phyloP scores from a whole-genome alignment of 1,140 invertebrate species.

The Harlomillsia oculata region DNA sequence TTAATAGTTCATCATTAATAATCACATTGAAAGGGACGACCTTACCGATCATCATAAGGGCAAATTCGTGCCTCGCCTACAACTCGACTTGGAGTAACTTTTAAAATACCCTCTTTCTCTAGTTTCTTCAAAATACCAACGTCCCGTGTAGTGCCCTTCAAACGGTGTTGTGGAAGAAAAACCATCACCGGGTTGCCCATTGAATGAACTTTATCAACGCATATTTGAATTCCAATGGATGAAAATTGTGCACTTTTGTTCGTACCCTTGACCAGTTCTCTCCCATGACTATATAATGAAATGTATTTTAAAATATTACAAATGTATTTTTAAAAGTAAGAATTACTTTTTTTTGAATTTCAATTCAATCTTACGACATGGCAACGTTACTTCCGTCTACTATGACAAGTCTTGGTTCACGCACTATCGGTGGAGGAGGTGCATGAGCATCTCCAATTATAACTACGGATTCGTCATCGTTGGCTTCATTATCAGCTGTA shows the following conservation, averaged over 20 bases:
- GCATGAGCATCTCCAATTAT: background rate
- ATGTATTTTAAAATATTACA: background rate
- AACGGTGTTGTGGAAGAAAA: constrained; percentile 93
- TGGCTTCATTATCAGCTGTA: background rate
- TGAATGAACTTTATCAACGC: constrained; percentile 79
- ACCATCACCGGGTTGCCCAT: constrained; percentile 83
- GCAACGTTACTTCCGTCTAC: constrained; percentile 97
- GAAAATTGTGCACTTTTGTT: constrained; percentile 90
- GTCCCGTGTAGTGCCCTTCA: constrained; percentile 71
- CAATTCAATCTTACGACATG: constrained; percentile 63
- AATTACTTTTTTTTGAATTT: background rate
- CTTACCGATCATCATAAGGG: constrained; percentile 92
- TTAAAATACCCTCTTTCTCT: constrained; percentile 75
- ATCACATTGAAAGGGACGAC: background rate
- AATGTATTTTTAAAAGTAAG: background rate
- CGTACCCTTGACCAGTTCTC: constrained; percentile 93
- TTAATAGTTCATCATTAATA: background rate
- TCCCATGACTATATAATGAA: constrained; percentile 41
- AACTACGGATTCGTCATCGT: background rate
- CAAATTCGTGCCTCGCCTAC: constrained; percentile 81
- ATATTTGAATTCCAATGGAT: constrained; percentile 84
- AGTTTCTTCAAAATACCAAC: constrained; percentile 81
- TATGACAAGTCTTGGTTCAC: constrained; percentile 59
- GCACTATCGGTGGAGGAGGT: background rate
- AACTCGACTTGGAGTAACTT: constrained; percentile 89